phyloP scores from a whole-genome alignment of 2,888 invertebrate genomes.

The Leptinotarsa tumamoca region DNA sequence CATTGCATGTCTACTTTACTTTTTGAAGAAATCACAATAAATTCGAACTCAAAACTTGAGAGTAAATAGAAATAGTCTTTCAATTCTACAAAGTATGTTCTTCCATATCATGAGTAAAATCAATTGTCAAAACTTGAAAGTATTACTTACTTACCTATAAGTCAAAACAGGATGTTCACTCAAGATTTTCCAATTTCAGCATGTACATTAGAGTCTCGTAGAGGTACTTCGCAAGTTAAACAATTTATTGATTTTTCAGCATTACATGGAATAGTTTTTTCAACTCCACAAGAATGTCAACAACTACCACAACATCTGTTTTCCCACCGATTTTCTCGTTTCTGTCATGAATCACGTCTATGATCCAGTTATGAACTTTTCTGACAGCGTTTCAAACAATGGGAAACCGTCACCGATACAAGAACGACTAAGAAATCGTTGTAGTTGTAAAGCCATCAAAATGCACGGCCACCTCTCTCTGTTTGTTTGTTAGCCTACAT shows the following conservation, averaged over 20 bases:
- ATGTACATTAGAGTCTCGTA: background rate
- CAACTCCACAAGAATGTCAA: background rate
- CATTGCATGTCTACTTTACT: too few relatives aligned
- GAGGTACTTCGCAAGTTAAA: background rate
- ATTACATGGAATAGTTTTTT: background rate
- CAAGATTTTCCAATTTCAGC: background rate
- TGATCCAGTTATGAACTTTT: background rate
- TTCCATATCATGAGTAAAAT: too few relatives aligned
- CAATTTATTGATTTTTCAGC: background rate
- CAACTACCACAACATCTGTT: background rate
- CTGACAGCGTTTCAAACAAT: slow-evolving; percentile 4
- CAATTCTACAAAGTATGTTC: too few relatives aligned
- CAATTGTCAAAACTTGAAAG: too few relatives aligned
- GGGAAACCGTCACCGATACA: slow-evolving; percentile 13
- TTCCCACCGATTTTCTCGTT: too few relatives aligned
- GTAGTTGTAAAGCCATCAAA: slow-evolving; percentile 29
- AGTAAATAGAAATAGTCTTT: too few relatives aligned
- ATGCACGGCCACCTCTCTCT: slow-evolving; percentile 32
- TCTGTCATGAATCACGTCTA: background rate
- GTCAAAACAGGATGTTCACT: background rate
- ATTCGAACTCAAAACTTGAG: too few relatives aligned
- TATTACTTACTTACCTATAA: too few relatives aligned
- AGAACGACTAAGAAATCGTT: slow-evolving; percentile 34
- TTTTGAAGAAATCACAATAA: too few relatives aligned
- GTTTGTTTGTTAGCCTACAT: slow-evolving; percentile 37